Evolutionary conservation across 2,797 vertebrate genomes (phyloP).

Genomic region (Phaenicophaeus curvirostris): DNA sequence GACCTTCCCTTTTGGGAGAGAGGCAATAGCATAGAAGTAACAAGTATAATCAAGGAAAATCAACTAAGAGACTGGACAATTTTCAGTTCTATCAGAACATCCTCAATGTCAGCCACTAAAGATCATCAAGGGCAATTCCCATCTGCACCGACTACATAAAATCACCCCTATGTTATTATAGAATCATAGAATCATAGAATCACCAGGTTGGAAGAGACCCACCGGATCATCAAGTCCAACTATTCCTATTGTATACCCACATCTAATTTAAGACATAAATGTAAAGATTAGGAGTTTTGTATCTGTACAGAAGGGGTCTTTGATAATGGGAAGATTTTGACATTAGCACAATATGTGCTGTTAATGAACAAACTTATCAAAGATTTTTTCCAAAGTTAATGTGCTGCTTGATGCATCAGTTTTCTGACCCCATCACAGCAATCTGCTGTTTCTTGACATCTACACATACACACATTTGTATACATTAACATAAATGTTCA

Average conservation of each 20-base stretch:
- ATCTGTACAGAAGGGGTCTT: not conserved
- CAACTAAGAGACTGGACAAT: not conserved
- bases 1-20: not conserved
- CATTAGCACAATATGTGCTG: not conserved
- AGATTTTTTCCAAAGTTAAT: not conserved
- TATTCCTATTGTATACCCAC: not conserved
- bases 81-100: not conserved
- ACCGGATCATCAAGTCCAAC: too few species aligned
- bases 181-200: too few species aligned
- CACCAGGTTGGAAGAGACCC: too few species aligned
- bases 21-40: not conserved
- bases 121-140: not conserved
- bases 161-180: too few species aligned
- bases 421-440: not conserved
- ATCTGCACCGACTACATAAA: not conserved
- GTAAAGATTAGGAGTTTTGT: not conserved
- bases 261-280: not conserved
- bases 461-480: not conserved
- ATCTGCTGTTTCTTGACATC: not conserved
- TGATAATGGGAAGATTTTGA: not conserved
- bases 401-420: not conserved
- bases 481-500: not conserved
- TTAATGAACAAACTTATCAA: not conserved
- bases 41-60: not conserved
- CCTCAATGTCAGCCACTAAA: not conserved